These are phyloP conservation scores for Globodera rostochiensis DNA, from an alignment of 1,140 invertebrate species.

Conservation along the genomic window DNA sequence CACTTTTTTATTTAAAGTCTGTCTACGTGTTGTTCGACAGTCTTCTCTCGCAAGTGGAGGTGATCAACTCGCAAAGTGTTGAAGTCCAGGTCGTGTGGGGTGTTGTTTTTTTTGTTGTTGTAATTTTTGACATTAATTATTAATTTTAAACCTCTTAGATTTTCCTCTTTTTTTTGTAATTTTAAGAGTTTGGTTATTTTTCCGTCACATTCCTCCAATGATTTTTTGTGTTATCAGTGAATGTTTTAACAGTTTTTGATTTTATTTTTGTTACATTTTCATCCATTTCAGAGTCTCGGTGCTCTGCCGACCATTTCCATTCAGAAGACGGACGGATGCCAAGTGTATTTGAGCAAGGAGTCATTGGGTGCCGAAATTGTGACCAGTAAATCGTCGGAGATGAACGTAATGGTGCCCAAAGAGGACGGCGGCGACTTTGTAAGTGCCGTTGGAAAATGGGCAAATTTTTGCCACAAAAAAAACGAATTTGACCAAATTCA, in stretches of 20 bases:
- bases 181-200: no score
- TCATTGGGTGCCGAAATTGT: conserved; percentile 88
- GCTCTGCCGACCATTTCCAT: conserved; percentile 94
- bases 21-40: conserved; percentile 97
- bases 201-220: no score
- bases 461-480: conserved; percentile 65
- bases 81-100: conserved; percentile 78
- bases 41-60: conserved; percentile 90
- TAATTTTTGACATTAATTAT: no score
- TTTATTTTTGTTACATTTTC: no score
- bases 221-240: no score
- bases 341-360: conserved; percentile 88
- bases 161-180: no score
- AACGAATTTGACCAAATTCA: conserved; percentile 70
- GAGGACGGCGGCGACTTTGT: conserved; percentile 92
- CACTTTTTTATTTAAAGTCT: conserved; percentile 68
- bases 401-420: conserved; percentile 92
- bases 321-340: conserved; percentile 97
- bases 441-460: conserved; percentile 71
- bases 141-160: no score
- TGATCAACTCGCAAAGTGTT: conserved; percentile 96
- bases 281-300: conserved; percentile 80
- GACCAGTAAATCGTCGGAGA: conserved; percentile 90
- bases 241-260: no score
- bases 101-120: no score